These are phyloP conservation scores for Drosophila austrosaltans DNA, from an alignment of 2,888 invertebrate species.

Conservation along the genomic window DNA sequence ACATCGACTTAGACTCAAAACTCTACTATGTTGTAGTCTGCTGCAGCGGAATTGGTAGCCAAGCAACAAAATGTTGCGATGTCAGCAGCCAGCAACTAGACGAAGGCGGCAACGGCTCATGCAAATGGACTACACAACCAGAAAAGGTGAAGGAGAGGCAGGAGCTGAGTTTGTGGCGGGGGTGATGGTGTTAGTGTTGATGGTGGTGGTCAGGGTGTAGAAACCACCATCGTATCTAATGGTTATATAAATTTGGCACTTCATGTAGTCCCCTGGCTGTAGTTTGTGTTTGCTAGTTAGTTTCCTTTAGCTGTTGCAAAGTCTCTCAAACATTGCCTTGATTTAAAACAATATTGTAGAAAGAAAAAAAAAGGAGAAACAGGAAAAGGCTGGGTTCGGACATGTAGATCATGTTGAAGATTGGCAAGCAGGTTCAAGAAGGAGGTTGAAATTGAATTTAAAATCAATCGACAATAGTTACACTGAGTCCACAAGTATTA, in stretches of 20 bases:
- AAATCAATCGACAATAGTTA: slow-evolving; percentile 2
- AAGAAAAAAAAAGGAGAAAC: slow-evolving; percentile 31
- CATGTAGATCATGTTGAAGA: slow-evolving; percentile 41
- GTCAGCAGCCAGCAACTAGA: slow-evolving; percentile 51
- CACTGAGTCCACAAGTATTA: neutral
- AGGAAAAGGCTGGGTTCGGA: slow-evolving; percentile 49
- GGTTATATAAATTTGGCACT: slow-evolving; percentile 71
- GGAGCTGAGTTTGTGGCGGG: neutral
- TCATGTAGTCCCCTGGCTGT: slow-evolving; percentile 48
- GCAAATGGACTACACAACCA: slow-evolving; percentile 72
- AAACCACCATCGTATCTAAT: slow-evolving; percentile 69
- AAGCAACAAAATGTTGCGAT: slow-evolving; percentile 75
- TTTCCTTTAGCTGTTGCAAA: slow-evolving; percentile 39
- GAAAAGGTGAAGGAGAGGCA: slow-evolving; percentile 8
- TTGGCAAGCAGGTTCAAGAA: slow-evolving; percentile 15
- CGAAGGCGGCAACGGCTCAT: slow-evolving; percentile 61
- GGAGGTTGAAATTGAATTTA: slow-evolving; percentile 5
- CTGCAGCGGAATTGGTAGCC: slow-evolving; percentile 73
- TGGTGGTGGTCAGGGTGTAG: slow-evolving; percentile 19
- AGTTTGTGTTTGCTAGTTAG: slow-evolving; percentile 24
- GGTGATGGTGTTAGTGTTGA: neutral
- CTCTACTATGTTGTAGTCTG: slow-evolving; percentile 15
- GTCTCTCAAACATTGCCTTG: slow-evolving; percentile 41
- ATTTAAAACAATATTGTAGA: slow-evolving; percentile 48
- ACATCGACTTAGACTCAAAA: slow-evolving; percentile 40